Base-by-base conservation (phyloP, 2,888 invertebrate species). In the Neoascia interrupta region DNA sequence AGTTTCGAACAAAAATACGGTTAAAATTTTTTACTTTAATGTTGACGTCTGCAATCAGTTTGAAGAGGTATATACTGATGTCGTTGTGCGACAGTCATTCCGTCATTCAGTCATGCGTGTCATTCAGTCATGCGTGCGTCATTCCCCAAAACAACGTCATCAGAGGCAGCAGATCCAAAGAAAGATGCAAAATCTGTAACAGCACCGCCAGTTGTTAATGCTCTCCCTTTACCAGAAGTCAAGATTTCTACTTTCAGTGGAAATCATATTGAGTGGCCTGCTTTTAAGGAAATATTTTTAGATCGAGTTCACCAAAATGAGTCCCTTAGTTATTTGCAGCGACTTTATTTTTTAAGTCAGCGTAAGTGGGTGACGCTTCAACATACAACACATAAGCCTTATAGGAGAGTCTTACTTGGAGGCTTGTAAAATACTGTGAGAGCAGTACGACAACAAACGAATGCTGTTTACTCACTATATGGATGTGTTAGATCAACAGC, bases 401-500 rank as follows among this genome's bases (percentile, higher is more conserved):
- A 26, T 26, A 5, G 26, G 26, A 26, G 26, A 26, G 26, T 5
- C 4, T 26, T 5, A 5, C 8, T 26, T 8, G 8, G 26, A 26
- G 8, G 26, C 26, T 8, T 26, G 26, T 4, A 26, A 26, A 8
- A 8, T 26, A 8, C 8, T 26, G 26, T 26, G 26, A 4, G 8
- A 26, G 4, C 26, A 26, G 26, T 26, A 5, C 26, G 26, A 26
- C 26, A 26, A 26, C 26, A 26, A 26, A 4, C 26, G 26, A 4
- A 26, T 26, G 8, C 26, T 26, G 4, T 26, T 26, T 26, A 26
- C 61, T 1, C 61, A 61, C 28, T 53, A 45, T 41, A 66, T 66
- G 47, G 26, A 54, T 37, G 54, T 41, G 13, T 53, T 66, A 10
- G 66, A 66, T 19, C 47, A 61, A 15, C 49, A 36, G 8, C 31